Evolutionary conservation across 2,113 vertebrate species (phyloP), one percentile per base, ranked within the genome.

Genomic region (Glaucidium brasilianum): DNA sequence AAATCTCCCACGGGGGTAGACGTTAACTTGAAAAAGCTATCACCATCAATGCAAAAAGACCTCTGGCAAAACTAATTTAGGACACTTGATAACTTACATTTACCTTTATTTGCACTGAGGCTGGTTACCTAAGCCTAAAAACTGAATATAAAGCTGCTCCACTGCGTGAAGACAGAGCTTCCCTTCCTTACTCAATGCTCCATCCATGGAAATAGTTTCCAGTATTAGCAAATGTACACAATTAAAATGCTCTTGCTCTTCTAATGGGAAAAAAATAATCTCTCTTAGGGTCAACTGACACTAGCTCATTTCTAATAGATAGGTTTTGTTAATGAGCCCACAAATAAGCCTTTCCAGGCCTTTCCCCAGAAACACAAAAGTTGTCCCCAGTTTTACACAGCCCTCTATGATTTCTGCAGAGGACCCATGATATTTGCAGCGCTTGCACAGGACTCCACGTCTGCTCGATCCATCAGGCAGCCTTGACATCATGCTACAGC

Each of bases 381-480:
- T 75, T 58, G 45, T 41, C 22, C 23, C 12, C 37, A 17, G 25
- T 68, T 86, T 73, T 66, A 49, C 50, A 39, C 30, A 73, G 52
- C 9, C 34, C 56, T 66, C 53, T 45, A 10, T 1, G 7, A 41
- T 39, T 91, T 56, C n/a, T 81, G 53, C 66, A 49, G 49, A 67
- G 35, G 58, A 72, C 2, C 50, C 1, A 3, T 14, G 60, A 41
- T 37, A 79, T 53, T 12, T 58, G 45, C 88, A 43, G 73, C 0
- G 5, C 55, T 58, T 73, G 56, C 34, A 41, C 34, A 87, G 64
- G 50, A 15, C 75, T 91, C 83, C 19, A 59, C 0, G 37, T 71
- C 95, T 94, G 95, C 83, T 94, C 8, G 9, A 96, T 92, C 71
- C 91, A 95, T 94, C 94, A 96, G 88, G 85, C 69, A 94, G 55